Evolutionary conservation across 1,140 invertebrate species (phyloP), one percentile per base, ranked within the genome.

Genomic region (Drosophila chauvacae): DNA sequence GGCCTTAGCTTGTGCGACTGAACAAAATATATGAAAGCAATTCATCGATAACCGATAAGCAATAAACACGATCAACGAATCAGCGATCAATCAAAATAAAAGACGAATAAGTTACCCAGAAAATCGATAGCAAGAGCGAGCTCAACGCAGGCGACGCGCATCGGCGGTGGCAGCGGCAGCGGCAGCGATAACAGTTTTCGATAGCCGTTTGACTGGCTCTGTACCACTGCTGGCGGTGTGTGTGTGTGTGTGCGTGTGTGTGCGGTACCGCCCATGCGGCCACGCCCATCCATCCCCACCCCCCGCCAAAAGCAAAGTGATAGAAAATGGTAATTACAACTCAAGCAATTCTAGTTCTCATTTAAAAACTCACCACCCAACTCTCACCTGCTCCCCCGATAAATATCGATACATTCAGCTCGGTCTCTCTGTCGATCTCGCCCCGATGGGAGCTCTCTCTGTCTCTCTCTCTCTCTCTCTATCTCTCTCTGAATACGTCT

Each of bases 261-360:
- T 63, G 66, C 66, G 60, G 53, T 56, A 30, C 51, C 47, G 58
- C 76, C 57, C 66, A 73, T 80, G 78, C 80, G 86, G 85, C 71
- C 77, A 75, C 63, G 84, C 86, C 80, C 80, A 86, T 76, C 84
- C 78, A 77, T 77, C 78, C 79, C 80, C 77, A 81, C 87, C 84
- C 84, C 76, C 66, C 48, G 53, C 73, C 59, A 65, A 88, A 71
- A 74, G 75, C 79, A 91, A 90, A 92, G 91, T 91, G 88, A 91
- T 91, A 92, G 86, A 92, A 92, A 91, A 92, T 92, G 91, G 91
- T 92, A 92, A 92, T 92, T 92, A 91, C 81, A 84, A 86, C 71
- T 66, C 71, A 81, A 81, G 66, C 77, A 90, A 90, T 84, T 77
- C 73, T 90, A 88, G 74, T 81, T 73, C 76, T 62, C 53, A 76